phyloP scores from a whole-genome alignment of 2,113 vertebrate genomes.

The Nycticorax nycticorax region DNA sequence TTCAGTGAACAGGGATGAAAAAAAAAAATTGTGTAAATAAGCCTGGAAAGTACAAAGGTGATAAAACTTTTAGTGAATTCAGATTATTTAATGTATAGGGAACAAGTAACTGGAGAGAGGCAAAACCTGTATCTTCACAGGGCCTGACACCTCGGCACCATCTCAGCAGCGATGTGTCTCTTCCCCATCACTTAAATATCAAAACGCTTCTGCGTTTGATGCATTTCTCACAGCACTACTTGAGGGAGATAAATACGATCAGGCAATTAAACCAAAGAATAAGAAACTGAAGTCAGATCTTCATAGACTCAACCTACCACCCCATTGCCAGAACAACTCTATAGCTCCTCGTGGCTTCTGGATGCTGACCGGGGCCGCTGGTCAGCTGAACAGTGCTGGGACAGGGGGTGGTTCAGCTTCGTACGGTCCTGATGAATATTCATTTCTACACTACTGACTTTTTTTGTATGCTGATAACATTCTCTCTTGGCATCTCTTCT shows the following conservation, averaged over 20 bases:
- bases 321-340: not conserved
- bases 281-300: not conserved
- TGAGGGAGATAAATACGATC: not conserved
- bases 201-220: not conserved
- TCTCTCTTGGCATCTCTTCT: not conserved
- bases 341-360: not conserved
- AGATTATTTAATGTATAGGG: not conserved
- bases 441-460: not conserved
- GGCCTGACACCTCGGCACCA: not conserved
- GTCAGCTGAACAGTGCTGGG: not conserved
- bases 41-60: not conserved
- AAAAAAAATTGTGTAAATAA: not conserved
- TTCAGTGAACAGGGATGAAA: not conserved
- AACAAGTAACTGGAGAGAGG: not conserved
- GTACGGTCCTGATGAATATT: not conserved
- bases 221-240: not conserved
- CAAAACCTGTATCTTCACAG: not conserved
- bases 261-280: not conserved
- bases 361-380: not conserved
- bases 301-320: not conserved
- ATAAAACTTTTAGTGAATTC: not conserved
- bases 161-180: not conserved
- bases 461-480: not conserved
- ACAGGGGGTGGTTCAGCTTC: not conserved
- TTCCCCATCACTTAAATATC: not conserved